Evolutionary conservation across 2,888 invertebrate species (phyloP).

Genomic region (Conus canariensis): DNA sequence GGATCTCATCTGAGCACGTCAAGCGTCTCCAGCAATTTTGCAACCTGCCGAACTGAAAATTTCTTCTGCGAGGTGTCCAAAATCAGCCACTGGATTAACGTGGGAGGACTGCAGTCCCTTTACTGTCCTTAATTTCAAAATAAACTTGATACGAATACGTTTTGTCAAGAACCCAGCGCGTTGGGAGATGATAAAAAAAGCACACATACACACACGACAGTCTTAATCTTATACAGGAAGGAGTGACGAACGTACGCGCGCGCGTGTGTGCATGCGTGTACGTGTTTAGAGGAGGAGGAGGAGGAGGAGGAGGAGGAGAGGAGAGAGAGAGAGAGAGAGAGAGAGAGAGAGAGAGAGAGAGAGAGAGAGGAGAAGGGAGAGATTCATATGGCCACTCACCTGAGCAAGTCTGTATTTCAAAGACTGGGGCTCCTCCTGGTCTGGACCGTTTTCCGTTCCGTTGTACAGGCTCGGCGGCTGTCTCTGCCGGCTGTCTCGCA

Average conservation of each 20-base stretch:
- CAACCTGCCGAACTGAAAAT: too few relatives aligned
- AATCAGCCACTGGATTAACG: too few relatives aligned
- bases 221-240: too few relatives aligned
- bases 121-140: too few relatives aligned
- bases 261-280: background rate
- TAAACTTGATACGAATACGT: too few relatives aligned
- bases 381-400: background rate
- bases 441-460: background rate
- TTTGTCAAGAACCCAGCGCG: too few relatives aligned
- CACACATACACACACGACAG: too few relatives aligned
- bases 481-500: background rate
- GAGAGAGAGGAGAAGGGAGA: background rate
- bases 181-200: too few relatives aligned
- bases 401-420: slow-evolving; percentile 16
- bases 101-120: too few relatives aligned
- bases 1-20: too few relatives aligned
- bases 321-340: slow-evolving; percentile 6
- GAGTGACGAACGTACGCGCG: background rate
- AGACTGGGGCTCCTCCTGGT: background rate
- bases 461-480: background rate
- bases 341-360: background rate
- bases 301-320: background rate
- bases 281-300: background rate
- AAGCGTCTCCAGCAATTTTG: too few relatives aligned
- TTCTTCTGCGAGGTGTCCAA: too few relatives aligned